A percentile compares a stretch with the other conserved stretches of the same genome.
Evolutionary conservation across 2,888 invertebrate species (phyloP).

Genomic region (Sipha maydis): DNA sequence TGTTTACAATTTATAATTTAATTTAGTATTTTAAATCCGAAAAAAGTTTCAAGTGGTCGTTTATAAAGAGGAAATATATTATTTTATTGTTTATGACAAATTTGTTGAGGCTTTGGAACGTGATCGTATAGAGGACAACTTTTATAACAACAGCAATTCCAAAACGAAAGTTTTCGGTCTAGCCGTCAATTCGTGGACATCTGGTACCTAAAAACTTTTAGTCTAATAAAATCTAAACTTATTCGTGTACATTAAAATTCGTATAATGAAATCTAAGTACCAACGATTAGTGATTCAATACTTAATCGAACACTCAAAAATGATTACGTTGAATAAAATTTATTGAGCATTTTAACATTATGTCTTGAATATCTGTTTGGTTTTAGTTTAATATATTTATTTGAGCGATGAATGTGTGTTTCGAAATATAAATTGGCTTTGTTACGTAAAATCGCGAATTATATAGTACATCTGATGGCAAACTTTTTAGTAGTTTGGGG

Average conservation of each 20-base stretch:
- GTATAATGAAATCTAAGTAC: background rate
- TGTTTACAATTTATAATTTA: background rate
- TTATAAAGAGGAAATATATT: conserved; percentile 29
- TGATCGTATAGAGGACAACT: conserved; percentile 45
- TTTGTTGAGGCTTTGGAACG: conserved; percentile 23
- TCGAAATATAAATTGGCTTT: too few species aligned
- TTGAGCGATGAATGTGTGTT: too few species aligned
- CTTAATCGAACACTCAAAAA: too few species aligned
- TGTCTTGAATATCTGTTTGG: too few species aligned
- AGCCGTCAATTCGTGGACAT: conserved; percentile 46
- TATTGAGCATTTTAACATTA: too few species aligned
- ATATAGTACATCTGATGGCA: too few species aligned
- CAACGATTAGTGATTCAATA: too few species aligned
- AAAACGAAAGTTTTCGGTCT: conserved; percentile 47
- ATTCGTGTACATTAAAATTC: conserved; percentile 12
- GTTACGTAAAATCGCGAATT: too few species aligned
- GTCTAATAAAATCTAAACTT: conserved; percentile 35
- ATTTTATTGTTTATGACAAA: conserved; percentile 52
- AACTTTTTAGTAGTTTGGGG: too few species aligned
- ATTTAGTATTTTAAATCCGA: background rate
- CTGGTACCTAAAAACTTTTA: conserved; percentile 51
- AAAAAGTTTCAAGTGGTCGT: conserved; percentile 36
- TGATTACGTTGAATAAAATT: too few species aligned
- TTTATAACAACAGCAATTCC: conserved; percentile 47
- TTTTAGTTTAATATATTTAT: too few species aligned